Conservation (phyloP, 2,113 vertebrate species). For the Asarcornis scutulata region DNA sequence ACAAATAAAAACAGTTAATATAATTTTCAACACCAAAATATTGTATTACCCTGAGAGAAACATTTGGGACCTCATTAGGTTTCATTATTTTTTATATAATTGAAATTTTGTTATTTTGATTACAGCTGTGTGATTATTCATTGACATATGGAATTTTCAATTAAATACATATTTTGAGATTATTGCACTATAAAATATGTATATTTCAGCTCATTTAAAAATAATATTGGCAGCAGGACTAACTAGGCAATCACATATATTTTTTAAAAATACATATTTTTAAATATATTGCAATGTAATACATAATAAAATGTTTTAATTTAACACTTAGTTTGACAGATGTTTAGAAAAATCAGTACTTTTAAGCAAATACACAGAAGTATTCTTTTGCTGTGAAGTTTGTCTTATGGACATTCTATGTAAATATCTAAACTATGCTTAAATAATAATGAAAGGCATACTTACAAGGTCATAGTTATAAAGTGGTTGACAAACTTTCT, state of each 20-base stretch:
- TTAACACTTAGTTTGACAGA: neutral
- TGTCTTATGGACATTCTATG: neutral
- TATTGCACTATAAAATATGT: neutral
- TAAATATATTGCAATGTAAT: neutral
- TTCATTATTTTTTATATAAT: neutral
- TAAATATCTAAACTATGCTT: neutral
- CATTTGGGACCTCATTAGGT: neutral
- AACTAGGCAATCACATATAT: neutral
- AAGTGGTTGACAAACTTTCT: slow-evolving; percentile 84
- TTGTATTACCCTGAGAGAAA: neutral
- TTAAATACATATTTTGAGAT: neutral
- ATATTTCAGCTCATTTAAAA: neutral
- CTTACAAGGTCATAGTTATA: slow-evolving; percentile 85
- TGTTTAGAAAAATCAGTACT: neutral
- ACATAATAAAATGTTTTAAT: neutral
- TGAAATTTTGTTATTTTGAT: neutral
- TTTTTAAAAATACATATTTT: neutral
- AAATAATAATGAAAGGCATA: slow-evolving; percentile 33
- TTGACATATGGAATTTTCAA: neutral
- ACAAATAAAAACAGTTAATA: neutral
- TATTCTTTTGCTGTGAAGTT: neutral
- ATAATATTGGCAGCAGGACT: neutral
- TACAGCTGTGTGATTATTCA: neutral
- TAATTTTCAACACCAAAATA: neutral
- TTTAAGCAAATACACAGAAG: neutral